Conservation (phyloP, 2,113 vertebrate genomes). For the Holacanthus passer region DNA sequence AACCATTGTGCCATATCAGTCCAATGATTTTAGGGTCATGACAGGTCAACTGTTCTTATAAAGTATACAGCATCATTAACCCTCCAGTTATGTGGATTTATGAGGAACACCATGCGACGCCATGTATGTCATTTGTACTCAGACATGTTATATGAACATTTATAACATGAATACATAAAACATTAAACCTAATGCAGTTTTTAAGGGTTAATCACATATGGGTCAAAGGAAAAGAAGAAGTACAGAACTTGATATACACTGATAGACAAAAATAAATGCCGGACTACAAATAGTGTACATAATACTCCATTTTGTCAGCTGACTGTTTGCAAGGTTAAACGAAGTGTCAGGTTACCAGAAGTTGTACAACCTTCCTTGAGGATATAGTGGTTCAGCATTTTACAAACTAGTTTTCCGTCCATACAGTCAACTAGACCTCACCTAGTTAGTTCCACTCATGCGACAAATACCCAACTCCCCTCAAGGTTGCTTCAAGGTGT, state of each 20-base stretch:
- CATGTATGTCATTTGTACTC: no score
- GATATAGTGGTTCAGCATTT: not conserved
- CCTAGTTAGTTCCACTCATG: not conserved
- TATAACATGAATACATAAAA: not conserved
- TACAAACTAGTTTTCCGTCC: not conserved
- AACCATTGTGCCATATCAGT: constrained; percentile 47
- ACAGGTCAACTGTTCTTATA: not conserved
- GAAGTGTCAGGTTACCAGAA: constrained; percentile 5
- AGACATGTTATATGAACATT: not conserved
- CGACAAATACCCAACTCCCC: not conserved
- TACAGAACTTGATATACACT: not conserved
- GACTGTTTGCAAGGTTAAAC: constrained; percentile 31
- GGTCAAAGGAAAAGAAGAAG: not conserved
- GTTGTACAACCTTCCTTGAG: not conserved
- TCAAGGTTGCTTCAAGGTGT: not conserved
- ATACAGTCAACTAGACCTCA: not conserved
- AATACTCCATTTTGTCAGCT: constrained; percentile 14
- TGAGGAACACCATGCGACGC: no score
- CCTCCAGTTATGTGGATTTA: not conserved
- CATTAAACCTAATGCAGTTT: no score
- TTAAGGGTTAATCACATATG: no score
- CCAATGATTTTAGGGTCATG: constrained; percentile 44
- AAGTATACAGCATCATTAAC: not conserved
- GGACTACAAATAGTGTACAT: not conserved
- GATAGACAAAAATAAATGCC: not conserved